Evolutionary conservation across 2,797 vertebrate genomes (phyloP), one percentile per base, ranked within the genome.

Genomic region (Dallia pectoralis): DNA sequence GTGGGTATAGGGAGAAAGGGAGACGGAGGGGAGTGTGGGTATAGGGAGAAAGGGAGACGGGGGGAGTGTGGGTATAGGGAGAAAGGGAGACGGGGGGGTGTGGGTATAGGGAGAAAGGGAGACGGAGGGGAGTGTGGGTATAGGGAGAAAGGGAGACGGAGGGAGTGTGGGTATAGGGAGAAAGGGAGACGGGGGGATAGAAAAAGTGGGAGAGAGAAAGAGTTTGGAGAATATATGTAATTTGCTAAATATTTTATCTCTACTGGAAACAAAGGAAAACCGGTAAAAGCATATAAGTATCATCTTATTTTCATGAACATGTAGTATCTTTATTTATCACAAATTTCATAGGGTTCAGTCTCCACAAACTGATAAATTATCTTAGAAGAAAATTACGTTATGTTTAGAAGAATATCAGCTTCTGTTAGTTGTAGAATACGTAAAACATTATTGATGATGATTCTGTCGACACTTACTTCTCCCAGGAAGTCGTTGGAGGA

Each of bases 401-500:
- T 6, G 51, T 19, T n/a, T 22, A 19, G 51, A 53, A 53, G 7
- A n/a, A n/a, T 2, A 53, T 53, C 18, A 11, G 19, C 19, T n/a
- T 19, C 51, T 53, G 19, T 53, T 53, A n/a, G 49, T 19, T n/a
- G n/a, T 19, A 56, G n/a, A 22, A 19, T n/a, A 22, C 22, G n/a
- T 2, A 22, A 56, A 59, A 79, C 25, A 48, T 76, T 53, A 63
- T 2, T 19, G 65, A 77, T 75, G 79, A n/a, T 59, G 53, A 59
- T 59, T 59, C 22, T 59, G 22, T 12, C 70, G 30, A 74, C 32
- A 93, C 96, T 97, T 85, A 99, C 98, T 93, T 99, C 98, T 89
- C 98, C 98, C 4, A 99, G 95, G 81, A 99, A 99, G 86, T 99
- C 98, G 82, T 99, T 99, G 27, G 97, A 97, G 67, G 98, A 99